Evolutionary conservation across 2,888 invertebrate genomes (phyloP), one percentile per base, ranked within the genome.

Genomic region (Chaetogeoica ovagalla): DNA sequence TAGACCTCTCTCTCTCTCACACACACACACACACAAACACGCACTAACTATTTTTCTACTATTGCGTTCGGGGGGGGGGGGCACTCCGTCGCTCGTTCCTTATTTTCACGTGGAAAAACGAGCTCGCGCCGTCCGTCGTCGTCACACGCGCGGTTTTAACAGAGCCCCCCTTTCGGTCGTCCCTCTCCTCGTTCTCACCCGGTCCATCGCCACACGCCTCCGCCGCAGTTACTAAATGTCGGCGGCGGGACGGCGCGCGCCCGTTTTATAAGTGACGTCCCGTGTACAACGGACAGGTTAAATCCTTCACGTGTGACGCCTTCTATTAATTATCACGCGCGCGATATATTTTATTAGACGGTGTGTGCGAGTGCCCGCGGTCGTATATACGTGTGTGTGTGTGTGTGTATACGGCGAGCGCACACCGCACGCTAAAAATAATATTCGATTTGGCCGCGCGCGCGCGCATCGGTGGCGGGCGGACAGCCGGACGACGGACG

Each of bases 251-350:
- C 57, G 43, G 59, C 21, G 48, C 8, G 66, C 66, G 75, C 65
- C 74, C 59, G 76, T 79, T 69, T 79, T 70, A 79, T 79, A 70
- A 79, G 77, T 79, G 77, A 79, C 77, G 77, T 79, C 77, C 77
- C 77, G 77, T 62, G 62, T 70, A 70, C 30, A 30, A 55, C 77
- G 77, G 77, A 79, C 77, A 79, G 77, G 77, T 79, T 79, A 79
- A 79, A 70, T 79, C 77, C 77, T 79, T 79, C 77, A 70, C 77
- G 77, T 77, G 76, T 70, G 77, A 79, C 77, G 77, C 77, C 77
- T 79, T 79, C 77, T 70, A 79, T 79, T 79, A 79, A 79, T 79
- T 79, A 79, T 70, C 77, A 30, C 30, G 23, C 23, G 23, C 23
- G 69, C 77, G 70, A 79, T 70, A 70, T 70, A 79, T 79, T 79